These are phyloP conservation scores for Virgularia gustaviana DNA, from an alignment of 92 coral and sea anemone genomes.

Conservation along the genomic window DNA sequence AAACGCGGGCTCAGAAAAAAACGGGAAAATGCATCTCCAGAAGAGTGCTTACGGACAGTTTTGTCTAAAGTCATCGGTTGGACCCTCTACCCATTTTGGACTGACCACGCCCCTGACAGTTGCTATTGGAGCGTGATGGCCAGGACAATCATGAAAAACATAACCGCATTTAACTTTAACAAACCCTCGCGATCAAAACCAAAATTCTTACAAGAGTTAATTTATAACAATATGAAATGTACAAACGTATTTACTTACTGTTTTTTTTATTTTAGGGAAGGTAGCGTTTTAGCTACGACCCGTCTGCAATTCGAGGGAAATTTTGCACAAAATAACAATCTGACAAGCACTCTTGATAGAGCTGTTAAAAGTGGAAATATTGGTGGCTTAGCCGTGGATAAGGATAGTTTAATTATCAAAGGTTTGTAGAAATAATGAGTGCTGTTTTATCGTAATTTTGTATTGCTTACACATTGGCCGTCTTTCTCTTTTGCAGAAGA, in stretches of 20 bases:
- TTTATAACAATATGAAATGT: neutral
- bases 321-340: slow-evolving; percentile 57
- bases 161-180: too few relatives aligned
- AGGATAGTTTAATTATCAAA: slow-evolving; percentile 45
- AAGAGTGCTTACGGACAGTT: too few relatives aligned
- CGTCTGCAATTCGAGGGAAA: slow-evolving; percentile 65
- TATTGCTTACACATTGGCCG: neutral
- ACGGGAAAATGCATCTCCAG: too few relatives aligned
- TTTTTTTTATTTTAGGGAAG: slow-evolving; percentile 51
- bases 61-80: too few relatives aligned
- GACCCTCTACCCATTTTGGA: too few relatives aligned
- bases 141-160: too few relatives aligned
- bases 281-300: slow-evolving; percentile 72
- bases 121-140: too few relatives aligned
- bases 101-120: too few relatives aligned
- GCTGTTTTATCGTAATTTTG: neutral
- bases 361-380: slow-evolving; percentile 74
- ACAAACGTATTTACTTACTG: neutral
- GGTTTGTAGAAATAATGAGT: neutral
- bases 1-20: too few relatives aligned
- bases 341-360: slow-evolving; percentile 52
- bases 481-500: too few relatives aligned
- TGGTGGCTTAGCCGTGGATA: slow-evolving; percentile 67
- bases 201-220: neutral
- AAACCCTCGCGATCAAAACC: too few relatives aligned